phyloP scores from a whole-genome alignment of 2,113 vertebrate species.

The Pedetes capensis region DNA sequence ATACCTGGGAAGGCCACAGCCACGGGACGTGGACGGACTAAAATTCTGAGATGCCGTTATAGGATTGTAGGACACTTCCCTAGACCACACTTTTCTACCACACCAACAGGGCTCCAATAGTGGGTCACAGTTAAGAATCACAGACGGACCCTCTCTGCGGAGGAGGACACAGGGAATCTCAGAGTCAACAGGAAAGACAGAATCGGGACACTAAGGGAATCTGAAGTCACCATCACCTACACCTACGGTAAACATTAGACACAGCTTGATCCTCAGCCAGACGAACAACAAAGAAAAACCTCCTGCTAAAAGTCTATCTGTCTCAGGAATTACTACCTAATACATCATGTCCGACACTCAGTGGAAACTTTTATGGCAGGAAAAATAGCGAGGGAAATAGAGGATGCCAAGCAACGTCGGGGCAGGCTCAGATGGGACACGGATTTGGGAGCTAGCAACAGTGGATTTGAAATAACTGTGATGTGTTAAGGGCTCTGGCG shows the following conservation, averaged over 20 bases:
- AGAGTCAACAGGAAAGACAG: not conserved
- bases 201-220: not conserved
- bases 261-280: not conserved
- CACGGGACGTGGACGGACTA: too few species aligned
- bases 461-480: not conserved
- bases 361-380: not conserved
- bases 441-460: not conserved
- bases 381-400: not conserved
- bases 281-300: not conserved
- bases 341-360: not conserved
- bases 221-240: not conserved
- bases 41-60: too few species aligned
- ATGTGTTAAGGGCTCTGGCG: too few species aligned
- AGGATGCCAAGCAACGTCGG: not conserved
- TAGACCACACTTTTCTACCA: not conserved
- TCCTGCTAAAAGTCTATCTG: not conserved
- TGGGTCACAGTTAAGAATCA: not conserved
- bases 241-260: not conserved
- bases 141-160: not conserved
- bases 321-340: not conserved
- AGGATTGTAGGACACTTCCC: not conserved
- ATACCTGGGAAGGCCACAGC: not conserved
- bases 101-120: too few species aligned
- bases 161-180: not conserved
- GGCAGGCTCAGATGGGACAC: not conserved